phyloP scores from a whole-genome alignment of 2,888 invertebrate genomes.

The Imbricaverruca yamaguchii region DNA sequence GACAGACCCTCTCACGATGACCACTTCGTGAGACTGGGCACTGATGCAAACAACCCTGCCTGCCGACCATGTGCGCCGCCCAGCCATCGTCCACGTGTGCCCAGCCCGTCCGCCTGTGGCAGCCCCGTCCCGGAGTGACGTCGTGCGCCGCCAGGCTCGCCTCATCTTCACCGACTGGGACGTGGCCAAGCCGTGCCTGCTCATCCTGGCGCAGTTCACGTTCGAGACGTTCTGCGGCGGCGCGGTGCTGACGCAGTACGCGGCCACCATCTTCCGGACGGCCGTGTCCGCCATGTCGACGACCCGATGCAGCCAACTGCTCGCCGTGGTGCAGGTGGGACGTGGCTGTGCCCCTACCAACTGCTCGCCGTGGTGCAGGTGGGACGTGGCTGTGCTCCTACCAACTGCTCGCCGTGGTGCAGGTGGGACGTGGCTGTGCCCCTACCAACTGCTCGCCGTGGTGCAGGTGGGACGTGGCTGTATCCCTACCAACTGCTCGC shows the following conservation, averaged over 20 bases:
- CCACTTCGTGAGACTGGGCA: too few relatives aligned
- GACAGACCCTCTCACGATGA: too few relatives aligned
- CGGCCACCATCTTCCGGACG: not conserved
- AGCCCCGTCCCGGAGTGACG: not conserved
- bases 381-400: not conserved
- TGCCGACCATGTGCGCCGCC: too few relatives aligned
- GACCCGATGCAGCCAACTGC: not conserved
- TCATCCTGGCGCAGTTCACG: not conserved
- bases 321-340: not conserved
- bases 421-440: not conserved
- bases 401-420: not conserved
- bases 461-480: not conserved
- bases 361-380: not conserved
- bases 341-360: too few relatives aligned
- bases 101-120: too few relatives aligned
- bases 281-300: not conserved
- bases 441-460: not conserved
- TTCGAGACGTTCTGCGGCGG: slow-evolving; percentile 16
- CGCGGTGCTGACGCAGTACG: not conserved
- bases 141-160: not conserved
- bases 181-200: slow-evolving; percentile 5
- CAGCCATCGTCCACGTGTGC: too few relatives aligned
- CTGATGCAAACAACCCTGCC: too few relatives aligned
- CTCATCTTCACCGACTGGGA: slow-evolving; percentile 4
- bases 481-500: not conserved